Percentiles rank a stretch among this genome's conserved stretches.
Evolutionary conservation across 1,140 invertebrate species (phyloP).

Genomic region (Hydropsyche tenuis): DNA sequence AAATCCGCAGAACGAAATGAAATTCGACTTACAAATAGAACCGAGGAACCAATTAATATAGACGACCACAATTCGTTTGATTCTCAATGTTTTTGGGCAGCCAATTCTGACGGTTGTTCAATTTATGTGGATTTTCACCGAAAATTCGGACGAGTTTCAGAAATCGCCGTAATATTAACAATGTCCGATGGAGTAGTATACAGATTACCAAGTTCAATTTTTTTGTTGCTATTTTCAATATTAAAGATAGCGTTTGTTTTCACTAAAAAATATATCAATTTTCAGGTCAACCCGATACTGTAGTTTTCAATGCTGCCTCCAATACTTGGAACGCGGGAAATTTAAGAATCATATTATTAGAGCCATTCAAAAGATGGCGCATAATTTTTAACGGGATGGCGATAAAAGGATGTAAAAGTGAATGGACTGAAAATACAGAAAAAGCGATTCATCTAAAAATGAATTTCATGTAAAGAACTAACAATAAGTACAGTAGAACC

Average conservation of each 20-base stretch:
- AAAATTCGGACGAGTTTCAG: conserved; percentile 53
- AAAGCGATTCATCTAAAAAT: conserved; percentile 59
- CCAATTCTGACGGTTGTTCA: conserved; percentile 57
- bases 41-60: conserved; percentile 36
- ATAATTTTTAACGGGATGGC: conserved; percentile 69
- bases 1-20: conserved; percentile 45
- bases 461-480: conserved; percentile 61
- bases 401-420: conserved; percentile 54
- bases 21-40: conserved; percentile 1
- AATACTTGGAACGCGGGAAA: conserved; percentile 63
- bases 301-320: conserved; percentile 51
- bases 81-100: conserved; percentile 54
- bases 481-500: too few species aligned
- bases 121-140: conserved; percentile 57
- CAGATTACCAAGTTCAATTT: conserved; percentile 59
- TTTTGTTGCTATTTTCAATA: not conserved
- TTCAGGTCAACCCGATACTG: conserved; percentile 58
- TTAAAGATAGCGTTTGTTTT: not conserved
- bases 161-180: conserved; percentile 59
- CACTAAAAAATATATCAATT: conserved; percentile 9
- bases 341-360: conserved; percentile 65
- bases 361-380: conserved; percentile 63
- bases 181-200: conserved; percentile 61
- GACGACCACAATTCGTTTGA: conserved; percentile 54
- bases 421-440: conserved; percentile 53